Conservation (phyloP, 1,140 invertebrate genomes). For the Atta cephalotes region DNA sequence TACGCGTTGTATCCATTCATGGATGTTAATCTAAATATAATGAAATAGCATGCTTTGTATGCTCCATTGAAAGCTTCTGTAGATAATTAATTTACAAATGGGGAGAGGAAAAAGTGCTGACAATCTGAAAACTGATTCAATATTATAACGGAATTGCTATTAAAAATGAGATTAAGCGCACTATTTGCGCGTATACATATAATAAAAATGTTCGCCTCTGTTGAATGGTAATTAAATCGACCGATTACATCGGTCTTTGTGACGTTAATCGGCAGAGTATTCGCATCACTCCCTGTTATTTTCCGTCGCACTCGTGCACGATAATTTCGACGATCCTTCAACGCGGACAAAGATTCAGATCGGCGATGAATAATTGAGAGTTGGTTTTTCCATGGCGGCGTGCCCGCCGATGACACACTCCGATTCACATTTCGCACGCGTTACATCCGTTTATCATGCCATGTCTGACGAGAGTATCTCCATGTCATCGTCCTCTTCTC, state of each 20-base stretch:
- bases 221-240: slow-evolving; percentile 35
- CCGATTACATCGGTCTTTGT: slow-evolving; percentile 13
- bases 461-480: slow-evolving; percentile 4
- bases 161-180: not conserved
- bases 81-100: slow-evolving; percentile 7
- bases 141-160: not conserved
- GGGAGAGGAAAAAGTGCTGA: too few relatives aligned
- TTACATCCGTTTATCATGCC: slow-evolving; percentile 43
- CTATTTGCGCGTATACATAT: not conserved
- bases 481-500: slow-evolving; percentile 36
- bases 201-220: not conserved
- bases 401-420: slow-evolving; percentile 12
- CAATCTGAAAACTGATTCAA: not conserved
- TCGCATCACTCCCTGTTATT: not conserved
- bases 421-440: slow-evolving; percentile 54
- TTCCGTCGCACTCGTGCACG: slow-evolving; percentile 1
- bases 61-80: not conserved
- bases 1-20: not conserved
- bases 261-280: not conserved
- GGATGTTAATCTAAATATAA: slow-evolving; percentile 3
- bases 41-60: not conserved
- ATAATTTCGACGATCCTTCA: slow-evolving; percentile 15
- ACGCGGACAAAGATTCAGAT: slow-evolving; percentile 34
- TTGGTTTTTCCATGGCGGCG: not conserved
- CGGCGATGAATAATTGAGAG: slow-evolving; percentile 55